phyloP scores from a whole-genome alignment of 2,888 invertebrate species.

The Cheilosia vulpina region DNA sequence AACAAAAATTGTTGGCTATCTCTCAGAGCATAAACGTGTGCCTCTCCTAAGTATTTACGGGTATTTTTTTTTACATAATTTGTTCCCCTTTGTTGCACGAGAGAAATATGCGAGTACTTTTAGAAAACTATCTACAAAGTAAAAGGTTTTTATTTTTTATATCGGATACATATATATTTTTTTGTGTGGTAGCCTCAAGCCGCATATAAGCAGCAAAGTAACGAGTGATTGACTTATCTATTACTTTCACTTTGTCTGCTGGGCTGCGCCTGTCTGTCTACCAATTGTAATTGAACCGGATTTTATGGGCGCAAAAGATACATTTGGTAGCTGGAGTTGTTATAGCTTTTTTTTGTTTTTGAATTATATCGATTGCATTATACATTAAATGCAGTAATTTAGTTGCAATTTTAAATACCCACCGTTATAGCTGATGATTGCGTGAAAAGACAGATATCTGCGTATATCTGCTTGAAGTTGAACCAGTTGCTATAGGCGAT shows the following conservation, averaged over 20 bases:
- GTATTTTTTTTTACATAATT: conserved; percentile 26
- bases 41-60: conserved; percentile 1
- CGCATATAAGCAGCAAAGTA: conserved; percentile 24
- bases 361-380: conserved; percentile 21
- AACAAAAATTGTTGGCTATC: neutral
- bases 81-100: conserved; percentile 30
- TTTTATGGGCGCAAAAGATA: conserved; percentile 64
- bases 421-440: conserved; percentile 47
- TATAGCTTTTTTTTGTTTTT: conserved; percentile 20
- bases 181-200: neutral
- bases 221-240: conserved; percentile 73
- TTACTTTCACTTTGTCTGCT: conserved; percentile 71
- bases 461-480: conserved; percentile 12
- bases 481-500: conserved; percentile 52
- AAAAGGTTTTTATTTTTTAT: conserved; percentile 36
- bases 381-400: conserved; percentile 34
- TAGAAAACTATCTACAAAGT: conserved; percentile 28
- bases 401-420: conserved; percentile 58
- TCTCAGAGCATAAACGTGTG: neutral
- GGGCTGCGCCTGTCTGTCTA: conserved; percentile 72
- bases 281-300: conserved; percentile 72
- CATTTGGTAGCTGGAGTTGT: conserved; percentile 16
- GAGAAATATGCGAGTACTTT: conserved; percentile 1
- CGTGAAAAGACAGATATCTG: conserved; percentile 41
- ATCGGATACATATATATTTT: neutral